A percentile compares a stretch with the other conserved stretches of the same genome.
Conservation (phyloP, 2,797 vertebrate species). For the Sparus aurata region DNA sequence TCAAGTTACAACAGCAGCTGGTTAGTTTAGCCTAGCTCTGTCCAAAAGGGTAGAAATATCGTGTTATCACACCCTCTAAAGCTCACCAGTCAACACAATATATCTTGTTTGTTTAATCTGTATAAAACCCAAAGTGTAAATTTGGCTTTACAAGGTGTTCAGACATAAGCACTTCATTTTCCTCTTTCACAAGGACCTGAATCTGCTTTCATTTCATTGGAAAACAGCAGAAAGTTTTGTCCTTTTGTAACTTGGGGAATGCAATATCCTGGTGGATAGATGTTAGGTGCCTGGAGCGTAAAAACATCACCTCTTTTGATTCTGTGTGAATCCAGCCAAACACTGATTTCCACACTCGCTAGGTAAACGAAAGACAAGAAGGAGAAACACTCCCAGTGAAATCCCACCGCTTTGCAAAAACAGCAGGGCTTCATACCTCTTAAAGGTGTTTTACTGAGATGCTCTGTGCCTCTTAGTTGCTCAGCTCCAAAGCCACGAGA, state of each 20-base stretch:
- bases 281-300: conserved; percentile 21
- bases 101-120: not conserved
- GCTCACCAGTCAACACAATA: too few relatives aligned
- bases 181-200: not conserved
- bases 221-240: not conserved
- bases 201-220: not conserved
- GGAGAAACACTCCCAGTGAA: conserved; percentile 16
- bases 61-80: too few relatives aligned
- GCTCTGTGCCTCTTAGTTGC: conserved; percentile 44
- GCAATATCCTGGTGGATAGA: conserved; percentile 1
- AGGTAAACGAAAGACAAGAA: conserved; percentile 42
- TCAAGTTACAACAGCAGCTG: too few relatives aligned
- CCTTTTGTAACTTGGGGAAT: not conserved
- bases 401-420: conserved; percentile 22
- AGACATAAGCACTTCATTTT: not conserved
- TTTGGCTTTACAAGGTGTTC: not conserved
- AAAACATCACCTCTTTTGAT: conserved; percentile 13
- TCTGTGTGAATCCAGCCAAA: conserved; percentile 27
- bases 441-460: conserved; percentile 53
- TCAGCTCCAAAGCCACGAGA: conserved; percentile 11
- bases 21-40: too few relatives aligned
- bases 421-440: conserved; percentile 28
- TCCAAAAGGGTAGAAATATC: too few relatives aligned
- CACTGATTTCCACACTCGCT: conserved; percentile 5
- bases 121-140: not conserved